Conservation (phyloP, 2,797 vertebrate genomes). For the Babyrousa celebensis region DNA sequence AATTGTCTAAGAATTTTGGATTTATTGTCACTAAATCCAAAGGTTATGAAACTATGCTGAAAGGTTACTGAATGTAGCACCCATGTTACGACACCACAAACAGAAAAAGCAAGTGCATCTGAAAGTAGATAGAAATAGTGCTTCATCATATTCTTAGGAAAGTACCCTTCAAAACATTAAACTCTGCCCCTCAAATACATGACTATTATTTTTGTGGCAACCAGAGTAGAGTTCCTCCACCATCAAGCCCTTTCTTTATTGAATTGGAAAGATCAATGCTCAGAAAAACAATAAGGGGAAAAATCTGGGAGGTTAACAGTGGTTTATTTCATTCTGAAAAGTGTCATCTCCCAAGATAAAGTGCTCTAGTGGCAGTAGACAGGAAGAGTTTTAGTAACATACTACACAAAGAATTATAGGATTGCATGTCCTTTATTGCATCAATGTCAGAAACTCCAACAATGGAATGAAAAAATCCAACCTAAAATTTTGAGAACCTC, state of each 20-base stretch:
- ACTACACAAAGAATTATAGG: neutral
- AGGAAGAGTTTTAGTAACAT: neutral
- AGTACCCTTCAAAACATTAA: neutral
- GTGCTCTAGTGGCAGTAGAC: neutral
- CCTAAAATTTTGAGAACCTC: neutral
- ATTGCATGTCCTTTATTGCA: neutral
- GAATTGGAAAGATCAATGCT: neutral
- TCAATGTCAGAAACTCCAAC: neutral
- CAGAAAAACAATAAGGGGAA: conserved; percentile 45
- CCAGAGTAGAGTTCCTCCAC: neutral
- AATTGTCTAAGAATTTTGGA: neutral
- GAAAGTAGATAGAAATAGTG: neutral
- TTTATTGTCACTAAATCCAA: neutral
- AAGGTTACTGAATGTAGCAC: neutral
- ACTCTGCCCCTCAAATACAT: neutral
- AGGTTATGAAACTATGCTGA: neutral
- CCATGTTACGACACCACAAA: neutral
- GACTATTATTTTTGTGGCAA: neutral
- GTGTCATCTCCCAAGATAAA: neutral
- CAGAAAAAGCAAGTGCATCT: neutral
- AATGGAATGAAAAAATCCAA: neutral
- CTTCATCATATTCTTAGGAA: neutral
- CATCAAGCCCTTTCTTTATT: neutral
- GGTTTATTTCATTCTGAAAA: conserved; percentile 11
- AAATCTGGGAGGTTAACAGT: neutral